These are phyloP conservation scores for Delichon dasypus DNA, from an alignment of 2,797 vertebrate species.

Conservation along the genomic window DNA sequence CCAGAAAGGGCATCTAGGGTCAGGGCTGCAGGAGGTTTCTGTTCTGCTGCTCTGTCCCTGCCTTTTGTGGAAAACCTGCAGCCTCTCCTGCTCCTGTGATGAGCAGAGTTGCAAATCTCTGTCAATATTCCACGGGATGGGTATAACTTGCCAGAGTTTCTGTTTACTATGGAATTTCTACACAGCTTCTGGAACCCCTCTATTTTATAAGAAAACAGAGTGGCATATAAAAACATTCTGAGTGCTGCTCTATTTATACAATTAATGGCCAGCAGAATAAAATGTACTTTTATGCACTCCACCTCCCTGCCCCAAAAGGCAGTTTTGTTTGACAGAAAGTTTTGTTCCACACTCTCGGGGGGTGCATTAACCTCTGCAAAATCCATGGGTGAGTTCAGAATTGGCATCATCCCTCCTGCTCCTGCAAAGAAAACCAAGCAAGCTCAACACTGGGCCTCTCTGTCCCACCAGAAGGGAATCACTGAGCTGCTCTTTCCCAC, in stretches of 20 bases:
- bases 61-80: not conserved
- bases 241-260: conserved; percentile 49
- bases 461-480: conserved; percentile 49
- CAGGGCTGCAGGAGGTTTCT: not conserved
- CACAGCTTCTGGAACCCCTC: conserved; percentile 34
- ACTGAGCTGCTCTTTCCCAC: conserved; percentile 46
- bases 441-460: conserved; percentile 58
- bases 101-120: not conserved
- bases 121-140: not conserved
- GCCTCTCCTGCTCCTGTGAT: not conserved
- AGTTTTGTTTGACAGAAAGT: conserved; percentile 48
- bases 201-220: conserved; percentile 67
- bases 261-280: conserved; percentile 56
- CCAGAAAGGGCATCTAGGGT: not conserved
- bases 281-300: conserved; percentile 17
- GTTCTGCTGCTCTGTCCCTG: not conserved
- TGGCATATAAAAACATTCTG: conserved; percentile 43
- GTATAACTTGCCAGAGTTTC: conserved; percentile 4
- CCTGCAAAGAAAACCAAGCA: not conserved
- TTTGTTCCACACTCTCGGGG: conserved; percentile 38
- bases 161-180: conserved; percentile 60
- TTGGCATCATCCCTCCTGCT: conserved; percentile 45
- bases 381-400: conserved; percentile 57
- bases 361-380: conserved; percentile 50
- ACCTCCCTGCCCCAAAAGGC: not conserved